These are phyloP conservation scores for Seladonia tumulorum DNA, from an alignment of 2,888 invertebrate species.

Conservation along the genomic window DNA sequence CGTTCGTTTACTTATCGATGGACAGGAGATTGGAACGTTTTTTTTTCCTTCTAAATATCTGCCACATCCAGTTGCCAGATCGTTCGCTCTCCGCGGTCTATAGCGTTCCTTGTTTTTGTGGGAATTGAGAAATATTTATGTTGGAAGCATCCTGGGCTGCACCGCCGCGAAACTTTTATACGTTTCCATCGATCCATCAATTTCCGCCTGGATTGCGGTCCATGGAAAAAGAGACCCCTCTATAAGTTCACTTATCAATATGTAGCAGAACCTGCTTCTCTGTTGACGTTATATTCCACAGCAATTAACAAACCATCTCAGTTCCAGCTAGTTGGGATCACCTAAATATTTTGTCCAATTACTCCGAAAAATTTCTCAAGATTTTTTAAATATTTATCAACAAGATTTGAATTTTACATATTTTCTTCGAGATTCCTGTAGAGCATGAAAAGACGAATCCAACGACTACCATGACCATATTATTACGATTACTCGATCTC, in stretches of 20 bases:
- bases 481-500: too few species aligned
- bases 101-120: slow-evolving; percentile 9
- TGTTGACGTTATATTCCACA: not conserved
- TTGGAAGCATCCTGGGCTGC: not conserved
- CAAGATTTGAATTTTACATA: too few species aligned
- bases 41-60: slow-evolving; percentile 35
- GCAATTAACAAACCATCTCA: not conserved
- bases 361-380: not conserved
- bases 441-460: too few species aligned
- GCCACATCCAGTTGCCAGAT: slow-evolving; percentile 20
- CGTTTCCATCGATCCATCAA: slow-evolving; percentile 9
- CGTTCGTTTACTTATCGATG: slow-evolving; percentile 38
- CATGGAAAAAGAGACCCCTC: not conserved
- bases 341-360: not conserved
- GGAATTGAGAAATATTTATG: slow-evolving; percentile 20
- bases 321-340: too few species aligned
- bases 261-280: not conserved
- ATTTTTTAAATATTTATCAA: too few species aligned
- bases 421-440: too few species aligned
- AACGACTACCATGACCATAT: too few species aligned
- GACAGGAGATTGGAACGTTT: slow-evolving; percentile 37
- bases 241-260: slow-evolving; percentile 20
- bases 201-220: slow-evolving; percentile 9
- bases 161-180: slow-evolving; percentile 23
- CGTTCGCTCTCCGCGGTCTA: slow-evolving; percentile 20